Evolutionary conservation across 1,140 invertebrate genomes (phyloP).

Genomic region (Drosophila fuyamai): DNA sequence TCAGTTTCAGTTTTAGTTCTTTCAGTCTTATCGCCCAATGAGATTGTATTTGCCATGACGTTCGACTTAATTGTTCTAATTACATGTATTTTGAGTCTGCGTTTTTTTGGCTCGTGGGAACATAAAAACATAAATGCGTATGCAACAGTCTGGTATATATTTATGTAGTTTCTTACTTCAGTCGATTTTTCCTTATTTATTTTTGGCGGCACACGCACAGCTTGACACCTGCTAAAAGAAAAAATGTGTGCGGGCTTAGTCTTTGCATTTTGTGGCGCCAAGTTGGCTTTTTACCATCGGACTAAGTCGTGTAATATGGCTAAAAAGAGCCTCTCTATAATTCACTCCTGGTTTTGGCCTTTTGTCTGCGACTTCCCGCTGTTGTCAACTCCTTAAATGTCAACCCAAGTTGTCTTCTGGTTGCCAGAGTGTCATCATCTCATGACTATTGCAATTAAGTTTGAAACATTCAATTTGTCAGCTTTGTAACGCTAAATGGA

Average conservation of each 20-base stretch:
- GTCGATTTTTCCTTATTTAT: slow-evolving; percentile 2
- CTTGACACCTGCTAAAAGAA: slow-evolving; percentile 66
- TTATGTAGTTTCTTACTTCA: not conserved
- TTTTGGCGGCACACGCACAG: slow-evolving; percentile 71
- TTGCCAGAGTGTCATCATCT: slow-evolving; percentile 34
- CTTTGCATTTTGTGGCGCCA: slow-evolving; percentile 37
- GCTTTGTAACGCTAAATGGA: slow-evolving; percentile 5
- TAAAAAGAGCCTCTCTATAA: slow-evolving; percentile 6
- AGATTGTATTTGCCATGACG: slow-evolving; percentile 54
- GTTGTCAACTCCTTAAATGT: slow-evolving; percentile 62
- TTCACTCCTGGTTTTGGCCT: slow-evolving; percentile 39
- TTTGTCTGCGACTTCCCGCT: slow-evolving; percentile 65
- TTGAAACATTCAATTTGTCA: slow-evolving; percentile 46
- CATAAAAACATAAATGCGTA: slow-evolving; percentile 38
- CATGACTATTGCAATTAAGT: slow-evolving; percentile 27
- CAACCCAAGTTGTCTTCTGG: slow-evolving; percentile 28
- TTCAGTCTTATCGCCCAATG: slow-evolving; percentile 32
- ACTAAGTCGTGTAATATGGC: slow-evolving; percentile 13
- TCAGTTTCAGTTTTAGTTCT: slow-evolving; percentile 1
- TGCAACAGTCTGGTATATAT: slow-evolving; percentile 18
- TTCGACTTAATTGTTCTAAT: slow-evolving; percentile 78
- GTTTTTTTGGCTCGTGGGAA: slow-evolving; percentile 71
- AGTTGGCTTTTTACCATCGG: slow-evolving; percentile 42
- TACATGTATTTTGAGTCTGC: slow-evolving; percentile 53
- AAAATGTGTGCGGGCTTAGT: slow-evolving; percentile 12